Evolutionary conservation across 1,140 invertebrate species (phyloP), one percentile per base, ranked within the genome.

Genomic region (Neotoxoptera formosana): DNA sequence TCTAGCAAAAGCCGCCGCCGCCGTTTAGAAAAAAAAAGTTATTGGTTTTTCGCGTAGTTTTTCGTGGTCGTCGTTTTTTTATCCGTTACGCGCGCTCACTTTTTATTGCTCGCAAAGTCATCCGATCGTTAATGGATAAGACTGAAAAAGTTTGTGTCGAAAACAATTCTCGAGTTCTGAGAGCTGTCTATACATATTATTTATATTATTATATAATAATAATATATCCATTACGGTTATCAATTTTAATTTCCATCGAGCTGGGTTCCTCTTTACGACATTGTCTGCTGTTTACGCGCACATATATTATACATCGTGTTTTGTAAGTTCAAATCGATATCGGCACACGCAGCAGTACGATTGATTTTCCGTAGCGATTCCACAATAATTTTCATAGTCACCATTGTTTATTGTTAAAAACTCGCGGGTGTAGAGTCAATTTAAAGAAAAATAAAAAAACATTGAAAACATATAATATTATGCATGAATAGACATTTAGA

Each of bases 131-230:
- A 51, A 41, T 45, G 60, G 45, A 76, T 41, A 41, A 45, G n/a
- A 34, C 90, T 11, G 36, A 91, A 48, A 91, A 91, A 91, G 67
- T 83, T 91, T 91, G 30, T 34, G 60, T 34, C n/a, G 20, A 76
- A 91, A 81, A 91, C 47, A 53, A 89, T 88, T 88, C 47, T n/a
- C 30, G 7, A 48, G 30, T 88, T n/a, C 86, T 48, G 41, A 87
- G 11, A 30, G 30, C 84, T 84, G 9, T 84, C 34, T 84, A 45
- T 83, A 83, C 34, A 83, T 36, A 83, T 36, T 83, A 36, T 83
- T 34, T 86, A 41, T 86, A 41, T 53, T 36, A 53, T 47, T 17
- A 25, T 86, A 25, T 89, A 41, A 41, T 23, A 89, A 25, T 89
- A 41, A 41, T 23, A 89, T 23, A 81, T 48, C 90, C 30, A 48